These are phyloP conservation scores for Cyrtonyx montezumae DNA, from an alignment of 2,113 vertebrate genomes.

Conservation along the genomic window DNA sequence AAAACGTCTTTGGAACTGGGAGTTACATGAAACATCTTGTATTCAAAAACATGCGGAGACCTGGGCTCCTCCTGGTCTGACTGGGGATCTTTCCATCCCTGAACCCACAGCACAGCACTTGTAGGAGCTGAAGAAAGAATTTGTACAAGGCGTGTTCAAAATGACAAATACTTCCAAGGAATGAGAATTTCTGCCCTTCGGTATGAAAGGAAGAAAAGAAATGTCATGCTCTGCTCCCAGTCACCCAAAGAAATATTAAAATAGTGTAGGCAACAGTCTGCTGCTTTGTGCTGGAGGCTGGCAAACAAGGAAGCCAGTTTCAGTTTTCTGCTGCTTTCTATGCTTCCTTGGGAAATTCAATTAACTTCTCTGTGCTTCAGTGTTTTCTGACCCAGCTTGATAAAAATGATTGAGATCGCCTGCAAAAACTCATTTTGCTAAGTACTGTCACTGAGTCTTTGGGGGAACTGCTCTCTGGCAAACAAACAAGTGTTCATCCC, in stretches of 20 bases:
- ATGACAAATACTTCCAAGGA: not conserved
- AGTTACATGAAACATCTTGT: not conserved
- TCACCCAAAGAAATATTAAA: not conserved
- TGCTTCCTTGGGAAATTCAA: conserved; percentile 30
- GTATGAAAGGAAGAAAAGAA: not conserved
- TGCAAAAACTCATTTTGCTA: not conserved
- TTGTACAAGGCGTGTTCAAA: not conserved
- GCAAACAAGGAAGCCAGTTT: not conserved
- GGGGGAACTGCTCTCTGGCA: not conserved
- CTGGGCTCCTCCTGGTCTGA: not conserved
- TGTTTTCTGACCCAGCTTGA: conserved; percentile 15
- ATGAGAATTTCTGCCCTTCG: not conserved
- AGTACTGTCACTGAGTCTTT: not conserved
- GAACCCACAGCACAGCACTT: not conserved
- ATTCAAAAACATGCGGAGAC: not conserved
- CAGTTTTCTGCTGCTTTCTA: not conserved
- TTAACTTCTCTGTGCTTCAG: conserved; percentile 8
- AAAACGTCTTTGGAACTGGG: not conserved
- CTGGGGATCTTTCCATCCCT: accelerated
- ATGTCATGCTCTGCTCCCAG: not conserved
- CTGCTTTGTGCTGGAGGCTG: conserved; percentile 3
- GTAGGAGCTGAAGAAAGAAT: not conserved
- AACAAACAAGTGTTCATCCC: not conserved
- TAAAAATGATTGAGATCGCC: not conserved
- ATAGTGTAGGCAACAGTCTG: not conserved